Conservation (phyloP, 2,888 invertebrate species). For the Lamproptera curius region DNA sequence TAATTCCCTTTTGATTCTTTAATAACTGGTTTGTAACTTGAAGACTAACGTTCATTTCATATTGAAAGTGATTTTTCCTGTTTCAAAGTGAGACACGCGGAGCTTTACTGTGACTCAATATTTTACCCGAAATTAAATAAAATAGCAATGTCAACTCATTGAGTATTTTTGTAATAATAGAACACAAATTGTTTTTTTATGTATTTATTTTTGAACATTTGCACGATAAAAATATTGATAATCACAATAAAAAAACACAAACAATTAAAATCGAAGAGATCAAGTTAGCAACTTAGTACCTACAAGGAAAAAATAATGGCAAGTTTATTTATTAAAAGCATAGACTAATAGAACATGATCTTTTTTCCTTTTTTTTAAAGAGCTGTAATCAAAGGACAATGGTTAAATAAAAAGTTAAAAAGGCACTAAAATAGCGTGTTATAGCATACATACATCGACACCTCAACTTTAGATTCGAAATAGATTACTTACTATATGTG, state of each 20-base stretch:
- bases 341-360: no score
- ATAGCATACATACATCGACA: no score
- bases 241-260: no score
- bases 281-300: slow-evolving; percentile 5
- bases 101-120: slow-evolving; percentile 1
- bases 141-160: background rate
- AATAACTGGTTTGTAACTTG: slow-evolving; percentile 29
- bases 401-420: no score
- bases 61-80: slow-evolving; percentile 29
- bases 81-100: slow-evolving; percentile 5
- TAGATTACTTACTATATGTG: no score
- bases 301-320: slow-evolving; percentile 9
- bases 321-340: background rate
- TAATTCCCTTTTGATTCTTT: slow-evolving; percentile 14
- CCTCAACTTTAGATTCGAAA: no score
- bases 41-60: slow-evolving; percentile 23
- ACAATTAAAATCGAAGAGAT: slow-evolving; percentile 14
- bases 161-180: no score
- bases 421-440: no score
- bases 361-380: no score
- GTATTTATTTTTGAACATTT: slow-evolving; percentile 14
- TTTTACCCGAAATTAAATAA: background rate
- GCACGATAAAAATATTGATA: slow-evolving; percentile 7
- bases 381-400: no score
- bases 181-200: background rate